A percentile compares a stretch with the other conserved stretches of the same genome.
Conservation (phyloP, 2,797 vertebrate genomes). For the Hyperoplus lanceolatus region DNA sequence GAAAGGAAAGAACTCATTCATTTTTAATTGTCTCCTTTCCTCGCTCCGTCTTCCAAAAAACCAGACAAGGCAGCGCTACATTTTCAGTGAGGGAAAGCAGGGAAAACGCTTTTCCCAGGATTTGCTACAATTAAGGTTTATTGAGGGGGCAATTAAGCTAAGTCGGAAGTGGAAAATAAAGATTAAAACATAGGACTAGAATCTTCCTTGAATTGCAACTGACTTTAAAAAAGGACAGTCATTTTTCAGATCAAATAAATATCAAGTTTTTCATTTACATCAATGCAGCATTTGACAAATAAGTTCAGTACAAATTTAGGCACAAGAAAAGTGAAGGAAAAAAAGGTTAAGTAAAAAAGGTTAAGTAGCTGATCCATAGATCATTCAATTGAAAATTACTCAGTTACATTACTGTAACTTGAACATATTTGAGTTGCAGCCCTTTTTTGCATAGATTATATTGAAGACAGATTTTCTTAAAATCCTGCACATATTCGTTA, state of each 20-base stretch:
- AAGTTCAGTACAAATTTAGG: neutral
- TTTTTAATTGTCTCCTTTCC: constrained; percentile 82
- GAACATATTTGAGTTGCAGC: neutral
- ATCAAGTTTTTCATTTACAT: neutral
- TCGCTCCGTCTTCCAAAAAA: constrained; percentile 53
- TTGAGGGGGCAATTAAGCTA: neutral
- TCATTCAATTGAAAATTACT: neutral
- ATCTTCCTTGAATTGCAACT: neutral
- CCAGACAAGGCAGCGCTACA: constrained; percentile 20
- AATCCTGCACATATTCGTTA: neutral
- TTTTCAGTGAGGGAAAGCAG: constrained; percentile 5
- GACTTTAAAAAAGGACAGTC: neutral
- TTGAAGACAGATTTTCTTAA: neutral
- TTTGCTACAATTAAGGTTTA: neutral
- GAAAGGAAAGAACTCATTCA: constrained; percentile 85
- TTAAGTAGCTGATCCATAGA: neutral
- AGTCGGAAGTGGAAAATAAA: neutral
- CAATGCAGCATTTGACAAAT: neutral
- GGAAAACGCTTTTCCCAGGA: constrained; percentile 39
- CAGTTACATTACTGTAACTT: neutral
- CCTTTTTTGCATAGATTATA: neutral
- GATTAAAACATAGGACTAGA: neutral
- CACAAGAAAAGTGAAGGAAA: no score
- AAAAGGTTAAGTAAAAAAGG: neutral
- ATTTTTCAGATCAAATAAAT: neutral